These are phyloP conservation scores for Chiloscyllium punctatum DNA, from an alignment of 2,797 vertebrate genomes.

Conservation along the genomic window DNA sequence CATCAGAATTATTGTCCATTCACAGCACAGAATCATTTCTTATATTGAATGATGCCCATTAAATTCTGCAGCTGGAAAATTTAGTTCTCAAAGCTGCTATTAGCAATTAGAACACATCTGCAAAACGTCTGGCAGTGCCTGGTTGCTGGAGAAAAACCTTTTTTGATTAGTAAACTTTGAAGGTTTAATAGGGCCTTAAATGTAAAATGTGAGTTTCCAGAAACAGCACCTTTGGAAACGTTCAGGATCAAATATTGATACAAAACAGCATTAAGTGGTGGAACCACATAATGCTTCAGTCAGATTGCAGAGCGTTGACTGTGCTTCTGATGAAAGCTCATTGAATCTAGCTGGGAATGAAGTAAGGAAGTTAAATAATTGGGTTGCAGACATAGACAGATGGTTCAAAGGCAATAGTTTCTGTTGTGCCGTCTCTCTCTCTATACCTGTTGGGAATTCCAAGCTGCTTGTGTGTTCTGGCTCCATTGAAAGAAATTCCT, in stretches of 20 bases:
- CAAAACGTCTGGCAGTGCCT: background rate
- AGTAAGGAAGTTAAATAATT: background rate
- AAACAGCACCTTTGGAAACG: background rate
- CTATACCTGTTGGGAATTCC: constrained; percentile 41
- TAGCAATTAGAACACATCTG: constrained; percentile 24
- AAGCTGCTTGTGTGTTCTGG: constrained; percentile 38
- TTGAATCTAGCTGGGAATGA: constrained; percentile 13
- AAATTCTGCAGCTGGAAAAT: constrained; percentile 17
- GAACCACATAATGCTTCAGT: background rate
- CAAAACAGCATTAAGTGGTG: background rate
- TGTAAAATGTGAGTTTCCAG: constrained; percentile 2
- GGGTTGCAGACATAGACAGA: background rate
- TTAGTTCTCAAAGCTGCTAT: background rate
- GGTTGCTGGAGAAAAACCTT: background rate
- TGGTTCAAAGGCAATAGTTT: constrained; percentile 12
- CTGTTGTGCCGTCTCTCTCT: background rate
- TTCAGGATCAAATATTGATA: background rate
- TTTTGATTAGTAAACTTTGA: background rate
- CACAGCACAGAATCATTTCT: background rate
- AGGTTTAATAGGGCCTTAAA: background rate
- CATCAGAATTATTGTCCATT: background rate
- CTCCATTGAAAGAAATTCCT: constrained; percentile 37
- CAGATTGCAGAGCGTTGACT: constrained; percentile 27
- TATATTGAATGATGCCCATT: background rate
- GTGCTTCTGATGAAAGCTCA: background rate